Evolutionary conservation across 2,888 invertebrate genomes (phyloP), one percentile per base, ranked within the genome.

Genomic region (Euclidia mi): DNA sequence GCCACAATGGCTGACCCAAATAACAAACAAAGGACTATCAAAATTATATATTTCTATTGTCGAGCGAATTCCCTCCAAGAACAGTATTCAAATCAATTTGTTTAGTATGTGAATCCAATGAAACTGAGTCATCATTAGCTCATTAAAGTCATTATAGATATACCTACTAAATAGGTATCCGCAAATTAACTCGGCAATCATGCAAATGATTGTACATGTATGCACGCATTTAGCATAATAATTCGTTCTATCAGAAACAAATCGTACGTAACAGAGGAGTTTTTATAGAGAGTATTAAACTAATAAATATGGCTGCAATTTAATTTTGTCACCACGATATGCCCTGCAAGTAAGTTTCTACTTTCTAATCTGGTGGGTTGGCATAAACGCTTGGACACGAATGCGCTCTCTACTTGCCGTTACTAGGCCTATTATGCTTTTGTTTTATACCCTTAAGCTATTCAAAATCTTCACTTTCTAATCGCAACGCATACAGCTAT

Each of bases 281-380:
- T 7, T 0, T 9, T 48, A 37, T 48, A 31, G 11, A 45, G 12
- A 20, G 25, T 37, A 35, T 10, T 35, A 43, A 50, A 65, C 52
- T 57, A 40, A 50, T 53, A 57, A 50, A 65, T 44, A 51, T 51
- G 64, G 60, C 56, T 68, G 69, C 53, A 62, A 57, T 47, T 46
- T 63, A 78, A 70, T 73, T 53, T 49, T 79, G 77, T 79, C 76
- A 71, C 72, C 61, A 67, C 66, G 61, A 76, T 64, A 76, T 78
- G 82, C 83, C 85, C 83, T 85, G 78, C 76, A 69, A 25, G 68
- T 71, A 67, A 73, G 78, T 89, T 89, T 90, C 89, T 84, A 89
- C 92, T 92, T 93, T 92, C 92, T 92, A 92, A 89, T 89, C 85
- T 87, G 79, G 80, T 79, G 74, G 67, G 73, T 73, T 72, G 81